Base-by-base conservation (phyloP, 1,140 invertebrate genomes). In the Telenomus remus region DNA sequence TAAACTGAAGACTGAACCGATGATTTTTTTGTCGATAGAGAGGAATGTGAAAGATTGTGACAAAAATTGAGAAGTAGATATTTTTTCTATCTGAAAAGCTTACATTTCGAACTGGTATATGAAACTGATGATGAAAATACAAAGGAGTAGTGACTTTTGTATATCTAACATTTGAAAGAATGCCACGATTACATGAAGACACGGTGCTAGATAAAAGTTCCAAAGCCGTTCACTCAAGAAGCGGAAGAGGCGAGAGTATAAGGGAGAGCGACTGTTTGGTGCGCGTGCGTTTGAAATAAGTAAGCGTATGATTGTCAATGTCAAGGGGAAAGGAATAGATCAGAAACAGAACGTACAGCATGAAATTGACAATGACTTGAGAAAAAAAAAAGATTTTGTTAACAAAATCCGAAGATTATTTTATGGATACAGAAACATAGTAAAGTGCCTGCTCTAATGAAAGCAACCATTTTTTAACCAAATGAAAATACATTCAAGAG, bases 181-280 rank as follows among this genome's bases (percentile, higher is more conserved):
- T 64, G 56, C 76, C 61, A 75, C 42, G 47, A 70, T 61, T 73
- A 72, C 53, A 74, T 53, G 55, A 82, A 81, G 80, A 86, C 81
- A 86, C 85, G 86, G 85, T 87, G 86, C 86, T 87, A 86, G 79
- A 80, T 78, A 65, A 86, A 86, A 86, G 84, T 86, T 86, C 82
- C 83, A 82, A 81, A 82, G 54, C 49, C 48, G 68, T 76, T 69
- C 54, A 55, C 69, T 63, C 39, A 78, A 12, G 50, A 79, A 79
- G 34, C 55, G 50, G 63, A 57, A 73, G 46, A 71, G 39, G 61
- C 42, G 53, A 66, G 75, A 39, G 61, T 66, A 51, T 68, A 47
- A 69, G 49, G 37, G 19, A 6, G 19, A 27, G 19, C 19, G 55
- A 19, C 42, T 70, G 70, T 73, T 75, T 78, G 69, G 73, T 77